These are phyloP conservation scores for Xestia rhomboidea DNA, from an alignment of 2,888 invertebrate genomes.

Conservation along the genomic window DNA sequence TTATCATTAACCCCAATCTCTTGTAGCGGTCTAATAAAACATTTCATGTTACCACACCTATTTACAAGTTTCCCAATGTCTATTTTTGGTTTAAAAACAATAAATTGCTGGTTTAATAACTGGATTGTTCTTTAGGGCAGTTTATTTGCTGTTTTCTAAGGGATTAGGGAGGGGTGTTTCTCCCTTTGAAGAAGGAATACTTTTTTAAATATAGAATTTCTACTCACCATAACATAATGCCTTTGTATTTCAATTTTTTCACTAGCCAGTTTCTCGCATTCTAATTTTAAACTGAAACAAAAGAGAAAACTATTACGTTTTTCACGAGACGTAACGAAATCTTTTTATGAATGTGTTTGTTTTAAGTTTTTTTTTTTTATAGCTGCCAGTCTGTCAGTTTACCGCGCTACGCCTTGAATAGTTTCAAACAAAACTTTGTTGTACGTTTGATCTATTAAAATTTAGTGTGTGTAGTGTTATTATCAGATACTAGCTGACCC, in stretches of 20 bases:
- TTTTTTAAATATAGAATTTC: conserved; percentile 17
- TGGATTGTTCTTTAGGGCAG: background rate
- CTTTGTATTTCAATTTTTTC: conserved; percentile 97
- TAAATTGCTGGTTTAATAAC: background rate
- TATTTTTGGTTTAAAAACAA: conserved; percentile 11
- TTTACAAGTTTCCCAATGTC: conserved; percentile 23
- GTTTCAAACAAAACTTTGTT: conserved; percentile 40
- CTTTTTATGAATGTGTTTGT: conserved; percentile 9
- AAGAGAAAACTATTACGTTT: conserved; percentile 60
- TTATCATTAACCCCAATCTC: conserved; percentile 58
- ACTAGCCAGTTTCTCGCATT: conserved; percentile 96
- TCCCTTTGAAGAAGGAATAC: background rate
- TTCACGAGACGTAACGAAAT: conserved; percentile 24
- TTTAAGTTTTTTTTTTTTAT: conserved; percentile 46
- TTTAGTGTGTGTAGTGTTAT: conserved; percentile 28
- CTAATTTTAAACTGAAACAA: conserved; percentile 94
- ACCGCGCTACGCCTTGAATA: conserved; percentile 37
- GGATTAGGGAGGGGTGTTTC: background rate
- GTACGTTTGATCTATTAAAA: conserved; percentile 53
- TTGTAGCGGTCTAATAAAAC: conserved; percentile 50
- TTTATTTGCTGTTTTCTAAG: background rate
- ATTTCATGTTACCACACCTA: conserved; percentile 40
- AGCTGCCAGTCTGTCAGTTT: conserved; percentile 37
- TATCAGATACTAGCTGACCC: conserved; percentile 27
- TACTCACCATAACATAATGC: conserved; percentile 97